Base-by-base conservation (phyloP, 2,113 vertebrate genomes). In the Hemichromis elongatus region DNA sequence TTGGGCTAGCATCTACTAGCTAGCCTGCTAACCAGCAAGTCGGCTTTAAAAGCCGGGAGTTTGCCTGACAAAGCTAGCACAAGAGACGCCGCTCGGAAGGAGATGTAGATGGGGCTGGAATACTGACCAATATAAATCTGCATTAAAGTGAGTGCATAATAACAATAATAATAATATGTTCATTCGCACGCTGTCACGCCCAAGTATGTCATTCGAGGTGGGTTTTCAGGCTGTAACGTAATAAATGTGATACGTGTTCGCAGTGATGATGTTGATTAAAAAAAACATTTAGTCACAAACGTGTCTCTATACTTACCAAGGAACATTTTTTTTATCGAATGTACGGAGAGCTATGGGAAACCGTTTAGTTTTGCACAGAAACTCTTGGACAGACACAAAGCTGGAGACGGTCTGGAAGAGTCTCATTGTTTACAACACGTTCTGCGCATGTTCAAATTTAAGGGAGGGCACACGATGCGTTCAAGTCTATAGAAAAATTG, bases 381-480 rank as follows among this genome's bases (percentile, higher is more conserved):
- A 89, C 52, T 89, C 89, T 90, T 85, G 84, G 82, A 85, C 6
- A 95, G 92, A 96, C 94, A 95, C 93, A 96, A 95, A 94, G 95
- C 93, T 94, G 21, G n/a, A 90, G 83, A 94, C 93, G 88, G 93
- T 95, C 94, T 95, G 95, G 94, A 94, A 95, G 57, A 85, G 94
- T 84, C 92, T 95, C 95, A 95, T 96, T 97, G 96, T 96, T 97
- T 96, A 96, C 96, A 96, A 95, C 92, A 82, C 82, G 52, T 28
- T 87, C 9, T 86, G 93, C 96, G 96, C 96, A 96, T 96, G 96
- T 95, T 81, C 94, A 88, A 42, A 91, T 83, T 52, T 50, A 88
- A 92, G 90, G 92, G 88, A 93, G 93, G 90, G 92, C 86, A 59
- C 90, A 88, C n/a, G 92, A 30, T 91, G 83, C 91, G 18, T 94